Conservation (phyloP, 2,113 vertebrate genomes). For the Nicator chloris region DNA sequence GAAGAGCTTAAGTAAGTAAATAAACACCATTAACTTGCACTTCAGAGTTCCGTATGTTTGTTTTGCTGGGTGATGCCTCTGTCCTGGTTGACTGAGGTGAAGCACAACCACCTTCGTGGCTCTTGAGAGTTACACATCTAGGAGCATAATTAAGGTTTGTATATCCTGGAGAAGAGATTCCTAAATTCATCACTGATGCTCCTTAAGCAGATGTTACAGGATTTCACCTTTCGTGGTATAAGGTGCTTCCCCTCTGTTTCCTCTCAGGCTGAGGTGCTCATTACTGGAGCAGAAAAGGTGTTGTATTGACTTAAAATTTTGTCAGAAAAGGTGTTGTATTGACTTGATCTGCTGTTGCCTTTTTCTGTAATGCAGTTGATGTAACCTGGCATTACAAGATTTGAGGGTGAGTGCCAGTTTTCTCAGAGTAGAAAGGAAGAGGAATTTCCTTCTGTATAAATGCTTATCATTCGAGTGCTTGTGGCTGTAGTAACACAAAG, state of each 20-base stretch:
- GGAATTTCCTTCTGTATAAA: conserved; percentile 32
- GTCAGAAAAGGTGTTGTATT: neutral
- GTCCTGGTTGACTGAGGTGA: neutral
- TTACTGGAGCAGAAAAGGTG: neutral
- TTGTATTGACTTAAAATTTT: neutral
- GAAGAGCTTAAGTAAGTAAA: neutral
- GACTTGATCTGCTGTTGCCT: neutral
- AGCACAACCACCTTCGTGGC: neutral
- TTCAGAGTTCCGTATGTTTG: neutral
- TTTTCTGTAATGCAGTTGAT: neutral
- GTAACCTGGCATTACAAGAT: neutral
- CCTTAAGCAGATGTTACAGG: neutral
- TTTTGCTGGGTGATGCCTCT: neutral
- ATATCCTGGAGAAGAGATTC: neutral
- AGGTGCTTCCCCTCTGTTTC: neutral
- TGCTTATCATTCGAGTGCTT: conserved; percentile 19
- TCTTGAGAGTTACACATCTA: neutral
- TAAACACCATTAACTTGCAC: neutral
- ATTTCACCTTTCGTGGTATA: neutral
- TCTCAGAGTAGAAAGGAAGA: neutral
- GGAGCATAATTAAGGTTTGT: neutral
- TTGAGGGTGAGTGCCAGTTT: neutral
- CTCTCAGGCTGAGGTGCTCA: neutral
- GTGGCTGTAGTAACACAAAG: conserved; percentile 53
- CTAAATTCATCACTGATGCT: neutral